These are phyloP conservation scores for Semotilus atromaculatus DNA, from an alignment of 2,797 vertebrate genomes.

Conservation along the genomic window DNA sequence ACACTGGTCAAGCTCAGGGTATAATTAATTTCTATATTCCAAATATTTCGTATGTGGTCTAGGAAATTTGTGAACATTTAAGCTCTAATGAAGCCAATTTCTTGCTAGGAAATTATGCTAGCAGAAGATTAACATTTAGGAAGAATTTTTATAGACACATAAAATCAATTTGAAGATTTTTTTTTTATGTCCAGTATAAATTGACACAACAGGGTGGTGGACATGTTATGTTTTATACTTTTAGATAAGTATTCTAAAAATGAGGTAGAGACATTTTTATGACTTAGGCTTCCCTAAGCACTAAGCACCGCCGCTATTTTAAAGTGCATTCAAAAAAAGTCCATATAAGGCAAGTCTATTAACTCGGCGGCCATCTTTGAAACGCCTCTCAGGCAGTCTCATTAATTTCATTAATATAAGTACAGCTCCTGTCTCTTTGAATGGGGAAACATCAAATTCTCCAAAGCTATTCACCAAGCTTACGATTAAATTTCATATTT, in stretches of 20 bases:
- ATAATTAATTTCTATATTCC: no score
- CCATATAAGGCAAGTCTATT: background rate
- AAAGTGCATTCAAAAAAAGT: background rate
- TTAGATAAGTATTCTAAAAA: no score
- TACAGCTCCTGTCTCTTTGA: background rate
- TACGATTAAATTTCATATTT: background rate
- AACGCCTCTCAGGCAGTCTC: background rate
- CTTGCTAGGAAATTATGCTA: background rate
- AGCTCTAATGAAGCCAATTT: background rate
- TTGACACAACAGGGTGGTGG: background rate
- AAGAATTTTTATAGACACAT: no score
- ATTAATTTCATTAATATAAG: background rate
- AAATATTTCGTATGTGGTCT: background rate
- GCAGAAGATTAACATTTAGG: background rate
- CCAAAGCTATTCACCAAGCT: background rate
- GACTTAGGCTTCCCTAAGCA: background rate
- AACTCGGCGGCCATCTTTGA: background rate
- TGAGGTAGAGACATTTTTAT: no score
- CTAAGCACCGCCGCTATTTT: background rate
- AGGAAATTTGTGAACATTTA: background rate
- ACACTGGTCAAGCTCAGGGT: background rate
- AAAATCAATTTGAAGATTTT: background rate
- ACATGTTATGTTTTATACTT: background rate
- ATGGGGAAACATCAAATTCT: background rate
- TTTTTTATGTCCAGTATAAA: background rate